A percentile compares a stretch with the other conserved stretches of the same genome.
Conservation (phyloP, 2,888 invertebrate genomes). For the Acrobasis consociella region DNA sequence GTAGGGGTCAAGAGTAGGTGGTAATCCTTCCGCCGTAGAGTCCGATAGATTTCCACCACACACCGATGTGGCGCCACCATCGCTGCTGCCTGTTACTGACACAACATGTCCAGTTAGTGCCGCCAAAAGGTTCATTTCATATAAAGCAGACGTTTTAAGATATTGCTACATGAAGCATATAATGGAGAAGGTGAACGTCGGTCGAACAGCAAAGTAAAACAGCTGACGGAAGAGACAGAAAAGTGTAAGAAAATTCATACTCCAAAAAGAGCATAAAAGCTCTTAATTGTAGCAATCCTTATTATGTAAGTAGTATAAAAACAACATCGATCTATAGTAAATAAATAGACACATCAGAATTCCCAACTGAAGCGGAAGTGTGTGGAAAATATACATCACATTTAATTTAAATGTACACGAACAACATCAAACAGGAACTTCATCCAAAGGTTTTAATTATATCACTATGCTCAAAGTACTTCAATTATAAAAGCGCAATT, state of each 20-base stretch:
- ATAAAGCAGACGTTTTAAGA: neutral
- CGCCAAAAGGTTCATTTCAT: neutral
- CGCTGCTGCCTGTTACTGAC: conserved; percentile 86
- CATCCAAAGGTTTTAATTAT: conserved; percentile 7
- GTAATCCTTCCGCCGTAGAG: conserved; percentile 89
- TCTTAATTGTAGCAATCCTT: too few relatives aligned
- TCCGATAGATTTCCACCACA: conserved; percentile 92
- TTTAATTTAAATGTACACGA: neutral
- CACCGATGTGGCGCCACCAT: conserved; percentile 90
- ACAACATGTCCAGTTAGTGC: conserved; percentile 25
- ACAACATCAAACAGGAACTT: conserved; percentile 11
- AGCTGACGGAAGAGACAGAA: too few relatives aligned
- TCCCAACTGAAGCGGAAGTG: neutral
- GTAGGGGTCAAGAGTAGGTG: conserved; percentile 85
- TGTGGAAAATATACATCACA: neutral
- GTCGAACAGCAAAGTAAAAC: too few relatives aligned
- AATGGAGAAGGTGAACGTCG: too few relatives aligned
- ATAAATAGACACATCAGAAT: neutral
- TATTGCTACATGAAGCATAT: too few relatives aligned
- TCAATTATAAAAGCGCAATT: conserved; percentile 9
- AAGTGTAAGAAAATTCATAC: too few relatives aligned
- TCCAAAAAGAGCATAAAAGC: too few relatives aligned
- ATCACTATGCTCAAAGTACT: neutral
- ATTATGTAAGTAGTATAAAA: too few relatives aligned
- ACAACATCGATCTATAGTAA: too few relatives aligned